Base-by-base conservation (phyloP, 2,113 vertebrate genomes). In the Scartelaos histophorus region DNA sequence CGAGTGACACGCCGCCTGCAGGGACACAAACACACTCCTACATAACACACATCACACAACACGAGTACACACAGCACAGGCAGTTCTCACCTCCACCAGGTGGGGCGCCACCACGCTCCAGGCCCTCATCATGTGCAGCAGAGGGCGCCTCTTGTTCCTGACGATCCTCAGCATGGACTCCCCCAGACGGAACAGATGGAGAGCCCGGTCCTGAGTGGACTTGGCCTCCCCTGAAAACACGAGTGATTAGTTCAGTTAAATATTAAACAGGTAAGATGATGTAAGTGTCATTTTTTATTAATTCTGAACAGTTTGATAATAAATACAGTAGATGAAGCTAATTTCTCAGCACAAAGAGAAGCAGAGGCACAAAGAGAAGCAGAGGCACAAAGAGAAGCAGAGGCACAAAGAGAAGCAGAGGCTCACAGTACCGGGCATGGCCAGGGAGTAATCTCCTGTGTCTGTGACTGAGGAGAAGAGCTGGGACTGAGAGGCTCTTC, bases 391-490 rank as follows among this genome's bases (percentile, higher is more conserved):
- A n/a, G n/a, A n/a, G n/a, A n/a, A n/a, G n/a, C n/a, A n/a, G n/a
- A n/a, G n/a, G n/a, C n/a, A n/a, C n/a, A n/a, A n/a, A n/a, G n/a
- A n/a, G n/a, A n/a, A n/a, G n/a, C n/a, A n/a, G n/a, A n/a, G n/a
- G n/a, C n/a, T n/a, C n/a, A n/a, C n/a, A n/a, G n/a, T 95, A 98
- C 97, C 98, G 90, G 98, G 98, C 97, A 98, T 98, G 15, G 95
- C 95, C 77, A 99, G 91, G 0, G 95, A 97, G 71, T 98, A 98
- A 78, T 98, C 96, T 17, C 96, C 95, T 0, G 95, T 96, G 47
- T 98, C 96, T 0, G 95, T 95, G 3, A 95, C 94, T 0, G 96
- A 98, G 87, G 97, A 93, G 69, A 99, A 99, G 56, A 99, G 95
- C 85, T 99, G 98, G 13, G 93, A 93, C 87, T 98, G 97, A 5